phyloP scores from a whole-genome alignment of 2,113 vertebrate genomes.

The Chaetodon trifascialis region DNA sequence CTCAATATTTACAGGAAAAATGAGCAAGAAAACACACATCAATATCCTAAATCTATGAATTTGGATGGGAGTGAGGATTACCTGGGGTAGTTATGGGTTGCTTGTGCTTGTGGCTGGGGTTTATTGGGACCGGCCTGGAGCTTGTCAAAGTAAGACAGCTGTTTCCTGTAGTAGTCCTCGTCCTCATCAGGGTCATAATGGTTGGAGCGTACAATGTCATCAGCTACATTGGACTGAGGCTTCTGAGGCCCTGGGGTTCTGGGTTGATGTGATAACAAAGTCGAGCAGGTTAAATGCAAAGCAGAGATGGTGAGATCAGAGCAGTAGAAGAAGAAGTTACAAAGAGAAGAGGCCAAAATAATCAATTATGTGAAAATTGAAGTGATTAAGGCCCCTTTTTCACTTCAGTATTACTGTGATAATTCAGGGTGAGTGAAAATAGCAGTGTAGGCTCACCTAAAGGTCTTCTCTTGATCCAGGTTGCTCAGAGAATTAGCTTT shows the following conservation, averaged over 20 bases:
- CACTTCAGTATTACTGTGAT: background rate
- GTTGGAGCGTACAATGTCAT: slow-evolving; percentile 94
- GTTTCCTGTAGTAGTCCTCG: slow-evolving; percentile 96
- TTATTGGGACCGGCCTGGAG: slow-evolving; percentile 85
- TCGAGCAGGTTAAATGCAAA: background rate
- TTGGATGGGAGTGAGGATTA: slow-evolving; percentile 69
- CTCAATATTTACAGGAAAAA: background rate
- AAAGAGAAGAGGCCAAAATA: background rate
- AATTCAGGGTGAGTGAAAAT: background rate
- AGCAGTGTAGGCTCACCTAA: slow-evolving; percentile 85
- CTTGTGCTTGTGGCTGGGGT: slow-evolving; percentile 86
- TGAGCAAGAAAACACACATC: background rate
- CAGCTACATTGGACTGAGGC: slow-evolving; percentile 87
- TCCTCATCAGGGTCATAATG: slow-evolving; percentile 95
- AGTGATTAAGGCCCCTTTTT: background rate
- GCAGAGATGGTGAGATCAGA: slow-evolving; percentile 1
- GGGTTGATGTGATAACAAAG: slow-evolving; percentile 5
- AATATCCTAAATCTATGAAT: background rate
- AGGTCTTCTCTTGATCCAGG: slow-evolving; percentile 94
- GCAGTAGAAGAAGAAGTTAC: background rate
- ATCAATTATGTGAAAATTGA: background rate
- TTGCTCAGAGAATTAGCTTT: slow-evolving; percentile 92
- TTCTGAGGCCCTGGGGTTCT: slow-evolving; percentile 95
- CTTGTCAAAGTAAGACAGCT: slow-evolving; percentile 95
- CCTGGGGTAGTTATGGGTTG: slow-evolving; percentile 88